Conservation (phyloP, 2,113 vertebrate genomes). For the Corythoichthys haematopterus region DNA sequence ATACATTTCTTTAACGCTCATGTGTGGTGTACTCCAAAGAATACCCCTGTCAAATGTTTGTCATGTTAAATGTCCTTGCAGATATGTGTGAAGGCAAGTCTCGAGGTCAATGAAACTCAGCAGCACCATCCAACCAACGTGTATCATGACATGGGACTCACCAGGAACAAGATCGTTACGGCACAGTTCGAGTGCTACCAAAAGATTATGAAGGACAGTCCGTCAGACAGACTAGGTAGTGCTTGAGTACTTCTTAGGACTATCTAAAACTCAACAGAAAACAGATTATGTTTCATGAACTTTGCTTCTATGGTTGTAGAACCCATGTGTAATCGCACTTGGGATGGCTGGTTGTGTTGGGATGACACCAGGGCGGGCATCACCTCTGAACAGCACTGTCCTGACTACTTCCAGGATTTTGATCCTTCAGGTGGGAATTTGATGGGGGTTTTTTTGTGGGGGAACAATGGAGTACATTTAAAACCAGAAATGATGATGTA, state of each 20-base stretch:
- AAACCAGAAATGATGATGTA: background rate
- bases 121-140: conserved; percentile 56
- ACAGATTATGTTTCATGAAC: background rate
- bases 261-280: background rate
- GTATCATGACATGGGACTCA: conserved; percentile 71
- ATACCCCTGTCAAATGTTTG: too few relatives aligned
- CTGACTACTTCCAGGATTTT: conserved; percentile 95
- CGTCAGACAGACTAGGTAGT: conserved; percentile 49
- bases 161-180: conserved; percentile 89
- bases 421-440: conserved; percentile 83
- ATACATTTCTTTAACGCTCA: too few relatives aligned
- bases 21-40: too few relatives aligned
- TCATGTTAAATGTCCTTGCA: too few relatives aligned
- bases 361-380: conserved; percentile 80
- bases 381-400: conserved; percentile 82
- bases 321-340: conserved; percentile 85
- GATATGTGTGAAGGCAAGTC: conserved; percentile 60
- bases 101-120: conserved; percentile 68
- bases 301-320: conserved; percentile 52
- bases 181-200: conserved; percentile 98
- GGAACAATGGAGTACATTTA: background rate
- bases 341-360: conserved; percentile 99
- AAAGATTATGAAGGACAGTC: conserved; percentile 84
- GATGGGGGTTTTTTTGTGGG: background rate
- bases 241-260: background rate